These are phyloP conservation scores for Hydrophis major DNA, from an alignment of 2,797 vertebrate species.

Conservation along the genomic window DNA sequence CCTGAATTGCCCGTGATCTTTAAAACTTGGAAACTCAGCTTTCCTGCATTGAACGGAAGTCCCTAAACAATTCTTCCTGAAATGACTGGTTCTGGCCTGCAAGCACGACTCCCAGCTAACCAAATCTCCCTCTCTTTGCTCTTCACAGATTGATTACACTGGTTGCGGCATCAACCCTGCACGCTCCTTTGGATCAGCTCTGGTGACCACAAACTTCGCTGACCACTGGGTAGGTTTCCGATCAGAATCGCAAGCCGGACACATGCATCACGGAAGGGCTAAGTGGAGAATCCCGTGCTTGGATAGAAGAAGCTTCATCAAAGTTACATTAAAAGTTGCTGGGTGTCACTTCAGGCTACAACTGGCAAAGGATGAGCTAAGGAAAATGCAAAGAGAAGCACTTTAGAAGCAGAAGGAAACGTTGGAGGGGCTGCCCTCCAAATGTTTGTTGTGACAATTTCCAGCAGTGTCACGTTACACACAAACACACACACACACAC, in stretches of 20 bases:
- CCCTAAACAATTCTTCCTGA: too few species aligned
- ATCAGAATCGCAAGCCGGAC: background rate
- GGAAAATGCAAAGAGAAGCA: background rate
- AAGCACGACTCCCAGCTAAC: background rate
- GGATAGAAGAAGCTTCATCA: too few species aligned
- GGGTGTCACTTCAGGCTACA: too few species aligned
- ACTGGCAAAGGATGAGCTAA: too few species aligned
- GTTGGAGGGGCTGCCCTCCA: background rate
- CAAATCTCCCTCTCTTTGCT: background rate
- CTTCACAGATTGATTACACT: conserved; percentile 89
- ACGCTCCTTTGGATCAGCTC: conserved; percentile 90
- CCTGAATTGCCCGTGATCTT: background rate
- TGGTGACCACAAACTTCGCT: conserved; percentile 80
- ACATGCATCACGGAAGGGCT: background rate
- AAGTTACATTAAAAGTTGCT: background rate
- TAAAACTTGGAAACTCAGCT: background rate
- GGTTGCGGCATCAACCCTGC: conserved; percentile 97
- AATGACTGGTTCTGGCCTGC: background rate
- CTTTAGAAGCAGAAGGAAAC: background rate
- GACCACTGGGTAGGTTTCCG: conserved; percentile 88
- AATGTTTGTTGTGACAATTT: background rate
- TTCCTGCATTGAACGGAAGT: background rate
- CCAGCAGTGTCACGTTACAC: background rate
- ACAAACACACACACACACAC: background rate
- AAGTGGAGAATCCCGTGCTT: background rate